phyloP scores from a whole-genome alignment of 2,797 vertebrate species.

The Artibeus jamaicensis region DNA sequence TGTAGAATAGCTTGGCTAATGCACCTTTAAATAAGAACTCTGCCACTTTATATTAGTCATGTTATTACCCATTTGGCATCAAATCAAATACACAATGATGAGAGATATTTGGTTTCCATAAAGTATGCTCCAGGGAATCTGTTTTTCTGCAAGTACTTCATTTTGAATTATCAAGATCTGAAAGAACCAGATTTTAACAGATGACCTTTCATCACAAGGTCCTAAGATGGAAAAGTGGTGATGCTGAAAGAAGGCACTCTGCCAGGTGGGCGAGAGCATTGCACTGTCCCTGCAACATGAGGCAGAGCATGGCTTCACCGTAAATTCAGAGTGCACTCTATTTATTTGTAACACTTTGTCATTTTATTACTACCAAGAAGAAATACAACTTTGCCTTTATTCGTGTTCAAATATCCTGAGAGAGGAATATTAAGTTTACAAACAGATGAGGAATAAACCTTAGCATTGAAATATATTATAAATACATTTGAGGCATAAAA shows the following conservation, averaged over 20 bases:
- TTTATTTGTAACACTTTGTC: neutral
- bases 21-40: neutral
- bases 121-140: neutral
- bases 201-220: neutral
- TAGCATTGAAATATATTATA: slow-evolving; percentile 11
- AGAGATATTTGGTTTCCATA: neutral
- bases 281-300: neutral
- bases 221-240: neutral
- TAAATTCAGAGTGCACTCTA: neutral
- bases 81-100: neutral
- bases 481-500: slow-evolving; percentile 44
- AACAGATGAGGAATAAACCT: slow-evolving; percentile 41
- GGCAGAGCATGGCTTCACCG: neutral
- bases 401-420: slow-evolving; percentile 29
- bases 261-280: neutral
- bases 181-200: neutral
- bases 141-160: neutral
- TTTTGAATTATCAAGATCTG: neutral
- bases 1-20: neutral
- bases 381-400: slow-evolving; percentile 58
- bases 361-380: slow-evolving; percentile 39
- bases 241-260: neutral
- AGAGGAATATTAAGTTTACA: slow-evolving; percentile 42
- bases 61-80: neutral
- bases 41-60: neutral